Evolutionary conservation across 2,888 invertebrate genomes (phyloP), one percentile per base, ranked within the genome.

Genomic region (Sylvicola fuscatus): DNA sequence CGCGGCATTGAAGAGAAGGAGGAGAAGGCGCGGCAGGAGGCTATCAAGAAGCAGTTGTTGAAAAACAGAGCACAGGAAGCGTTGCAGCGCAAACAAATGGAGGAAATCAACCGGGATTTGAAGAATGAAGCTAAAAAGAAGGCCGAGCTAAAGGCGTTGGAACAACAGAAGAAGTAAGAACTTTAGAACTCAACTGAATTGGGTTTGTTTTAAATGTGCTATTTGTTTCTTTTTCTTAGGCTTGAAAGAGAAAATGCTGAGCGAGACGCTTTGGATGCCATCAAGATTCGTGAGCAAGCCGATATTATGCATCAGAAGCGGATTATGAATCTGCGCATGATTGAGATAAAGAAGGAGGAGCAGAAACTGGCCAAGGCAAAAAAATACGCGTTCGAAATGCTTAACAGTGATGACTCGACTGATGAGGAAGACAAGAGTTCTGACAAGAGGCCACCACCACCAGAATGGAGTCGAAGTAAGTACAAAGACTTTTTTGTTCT

Each of bases 381-480:
- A 5, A 53, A 52, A 40, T 58, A 54, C 35, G 48, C 50, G n/a
- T 60, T 60, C 39, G 55, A 58, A 36, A 54, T 56, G 50, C 40
- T 61, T 39, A 51, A 54, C 40, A 58, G 57, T 37, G 58, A 58
- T 40, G 60, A 60, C 42, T 58, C 58, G 5, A 59, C 59, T 6
- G 59, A 59, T 41, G 60, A 61, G 31, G 59, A 60, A 40, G 50
- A 49, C 30, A 56, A 54, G 39, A 45, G 49, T 3, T 46, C 46
- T 27, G 48, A 48, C 40, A 50, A 51, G 42, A 46, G 53, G 3
- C 52, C 50, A 21, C 44, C 47, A 5, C 52, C 53, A 32, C 63
- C 64, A 10, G 38, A 39, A 17, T 66, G 65, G 65, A 55, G 58
- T 43, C 49, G 47, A 46, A 51, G 64, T 62, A 52, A 54, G 52